A percentile compares a stretch with the other conserved stretches of the same genome.
phyloP scores from a whole-genome alignment of 2,113 vertebrate species.

The Oreocharis arfaki region DNA sequence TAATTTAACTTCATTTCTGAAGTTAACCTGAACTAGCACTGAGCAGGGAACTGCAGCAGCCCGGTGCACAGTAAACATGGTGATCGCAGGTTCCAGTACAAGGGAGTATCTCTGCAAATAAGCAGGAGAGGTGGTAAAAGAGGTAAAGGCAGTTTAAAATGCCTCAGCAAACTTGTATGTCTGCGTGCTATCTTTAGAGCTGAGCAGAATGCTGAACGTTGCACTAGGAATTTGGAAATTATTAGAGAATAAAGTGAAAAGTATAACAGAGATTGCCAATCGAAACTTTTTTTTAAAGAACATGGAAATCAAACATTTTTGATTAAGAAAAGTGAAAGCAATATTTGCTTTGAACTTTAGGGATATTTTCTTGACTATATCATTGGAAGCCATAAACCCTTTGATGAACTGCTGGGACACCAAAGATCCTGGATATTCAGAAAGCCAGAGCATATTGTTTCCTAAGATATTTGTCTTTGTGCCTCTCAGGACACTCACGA shows the following conservation, averaged over 20 bases:
- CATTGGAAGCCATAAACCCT: background rate
- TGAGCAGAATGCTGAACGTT: background rate
- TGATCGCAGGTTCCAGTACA: fast-evolving
- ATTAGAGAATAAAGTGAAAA: background rate
- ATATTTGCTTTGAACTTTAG: background rate
- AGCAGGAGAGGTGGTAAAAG: background rate
- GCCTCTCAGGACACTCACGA: fast-evolving
- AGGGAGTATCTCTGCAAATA: background rate
- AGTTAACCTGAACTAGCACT: background rate
- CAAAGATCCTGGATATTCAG: background rate
- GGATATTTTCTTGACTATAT: background rate
- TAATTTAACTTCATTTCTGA: background rate
- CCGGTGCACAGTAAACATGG: background rate
- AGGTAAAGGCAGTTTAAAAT: background rate
- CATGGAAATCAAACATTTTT: background rate
- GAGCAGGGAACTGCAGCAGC: background rate
- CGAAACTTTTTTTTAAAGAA: background rate
- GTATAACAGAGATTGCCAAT: background rate
- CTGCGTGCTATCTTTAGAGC: background rate
- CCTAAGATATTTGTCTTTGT: background rate
- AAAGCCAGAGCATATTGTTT: background rate
- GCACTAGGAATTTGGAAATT: background rate
- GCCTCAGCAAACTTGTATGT: background rate
- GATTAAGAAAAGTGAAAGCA: background rate
- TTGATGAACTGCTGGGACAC: background rate